phyloP scores from a whole-genome alignment of 2,113 vertebrate species.

The Felis chaus region DNA sequence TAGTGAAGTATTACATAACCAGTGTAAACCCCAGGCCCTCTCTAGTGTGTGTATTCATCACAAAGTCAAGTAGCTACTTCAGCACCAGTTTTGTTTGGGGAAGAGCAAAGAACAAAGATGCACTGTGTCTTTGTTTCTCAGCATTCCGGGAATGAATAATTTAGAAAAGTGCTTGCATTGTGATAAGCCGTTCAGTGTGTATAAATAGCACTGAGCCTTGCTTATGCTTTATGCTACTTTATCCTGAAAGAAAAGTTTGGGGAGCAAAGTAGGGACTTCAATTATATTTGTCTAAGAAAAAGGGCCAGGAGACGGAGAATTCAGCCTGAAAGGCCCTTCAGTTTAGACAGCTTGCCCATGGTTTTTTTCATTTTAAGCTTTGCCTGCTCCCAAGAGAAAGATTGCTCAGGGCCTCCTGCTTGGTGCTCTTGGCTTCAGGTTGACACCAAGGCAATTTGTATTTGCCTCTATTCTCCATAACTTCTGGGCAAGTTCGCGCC shows the following conservation, averaged over 20 bases:
- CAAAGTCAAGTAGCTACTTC: constrained; percentile 64
- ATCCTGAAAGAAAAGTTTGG: constrained; percentile 10
- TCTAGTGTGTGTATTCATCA: background rate
- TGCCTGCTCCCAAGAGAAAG: background rate
- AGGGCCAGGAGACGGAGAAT: background rate
- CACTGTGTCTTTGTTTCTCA: constrained; percentile 51
- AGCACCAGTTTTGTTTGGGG: constrained; percentile 40
- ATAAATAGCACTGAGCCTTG: constrained; percentile 13
- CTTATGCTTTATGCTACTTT: constrained; percentile 16
- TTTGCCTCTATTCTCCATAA: background rate
- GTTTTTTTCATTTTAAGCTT: background rate
- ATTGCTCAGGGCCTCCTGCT: background rate
- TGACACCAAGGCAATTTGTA: background rate
- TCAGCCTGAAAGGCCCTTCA: background rate
- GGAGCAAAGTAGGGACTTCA: constrained; percentile 27
- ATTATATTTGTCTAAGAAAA: constrained; percentile 26
- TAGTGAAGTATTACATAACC: constrained; percentile 42
- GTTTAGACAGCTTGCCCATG: constrained; percentile 10
- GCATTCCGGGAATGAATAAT: constrained; percentile 44
- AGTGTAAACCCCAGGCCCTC: constrained; percentile 2
- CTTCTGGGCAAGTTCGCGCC: background rate
- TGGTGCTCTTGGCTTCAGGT: background rate
- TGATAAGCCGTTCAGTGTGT: background rate
- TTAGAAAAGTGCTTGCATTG: constrained; percentile 56
- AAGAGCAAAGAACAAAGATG: constrained; percentile 60